Conservation (phyloP, 2,113 vertebrate genomes). For the Cyphotilapia sp. region DNA sequence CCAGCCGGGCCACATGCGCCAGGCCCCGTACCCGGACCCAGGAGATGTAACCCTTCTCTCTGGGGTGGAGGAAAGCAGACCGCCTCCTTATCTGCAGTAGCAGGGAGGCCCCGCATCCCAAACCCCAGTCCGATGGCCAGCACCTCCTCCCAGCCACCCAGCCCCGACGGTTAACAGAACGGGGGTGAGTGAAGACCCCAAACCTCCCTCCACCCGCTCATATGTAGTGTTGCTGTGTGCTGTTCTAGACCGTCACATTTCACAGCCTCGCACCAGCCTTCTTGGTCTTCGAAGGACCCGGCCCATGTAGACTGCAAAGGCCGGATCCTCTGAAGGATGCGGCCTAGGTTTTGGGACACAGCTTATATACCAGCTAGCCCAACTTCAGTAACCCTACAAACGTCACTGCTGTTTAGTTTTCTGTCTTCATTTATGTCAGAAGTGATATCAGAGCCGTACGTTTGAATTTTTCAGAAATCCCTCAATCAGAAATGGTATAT, state of each 20-base stretch:
- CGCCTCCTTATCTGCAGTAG: too few species aligned
- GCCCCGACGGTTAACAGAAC: not conserved
- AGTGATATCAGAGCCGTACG: accelerated
- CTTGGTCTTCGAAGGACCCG: not conserved
- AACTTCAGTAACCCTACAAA: not conserved
- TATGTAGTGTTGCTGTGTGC: not conserved
- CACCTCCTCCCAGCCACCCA: too few species aligned
- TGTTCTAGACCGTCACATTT: not conserved
- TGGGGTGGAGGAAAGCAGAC: too few species aligned
- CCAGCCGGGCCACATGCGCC: too few species aligned
- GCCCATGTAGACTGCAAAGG: not conserved
- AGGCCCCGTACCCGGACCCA: too few species aligned
- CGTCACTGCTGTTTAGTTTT: not conserved
- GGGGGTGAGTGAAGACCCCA: not conserved
- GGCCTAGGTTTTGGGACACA: not conserved
- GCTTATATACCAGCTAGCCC: not conserved
- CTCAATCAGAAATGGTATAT: not conserved
- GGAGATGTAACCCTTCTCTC: too few species aligned
- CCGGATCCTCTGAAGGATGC: not conserved
- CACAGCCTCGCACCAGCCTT: not conserved
- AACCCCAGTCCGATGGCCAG: too few species aligned
- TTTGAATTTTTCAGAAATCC: not conserved
- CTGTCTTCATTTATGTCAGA: not conserved
- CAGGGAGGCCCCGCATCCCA: too few species aligned
- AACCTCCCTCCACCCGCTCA: not conserved